Evolutionary conservation across 64 coral and sea anemone species (phyloP), one percentile per base, ranked within the genome.

Genomic region (Pocillopora verrucosa): DNA sequence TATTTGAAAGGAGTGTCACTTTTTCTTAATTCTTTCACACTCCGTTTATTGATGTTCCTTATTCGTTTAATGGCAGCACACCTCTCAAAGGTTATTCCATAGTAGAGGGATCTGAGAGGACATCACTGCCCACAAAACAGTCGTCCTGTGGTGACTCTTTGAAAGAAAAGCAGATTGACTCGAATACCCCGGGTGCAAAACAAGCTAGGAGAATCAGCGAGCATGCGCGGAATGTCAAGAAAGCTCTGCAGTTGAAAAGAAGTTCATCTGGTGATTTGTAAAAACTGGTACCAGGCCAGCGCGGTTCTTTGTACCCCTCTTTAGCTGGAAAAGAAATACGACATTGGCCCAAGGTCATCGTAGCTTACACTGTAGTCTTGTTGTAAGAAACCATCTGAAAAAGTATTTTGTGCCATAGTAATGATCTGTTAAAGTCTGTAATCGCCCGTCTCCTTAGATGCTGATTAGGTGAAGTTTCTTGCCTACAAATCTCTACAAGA

Each of bases 171-270:
- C 51, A 72, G 22, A 72, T 63, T 45, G 63, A 85, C 26, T 20
- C 67, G 25, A 70, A 70, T 24, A 30, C 67, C 67, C 20, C 67
- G 19, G 67, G 5, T 20, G 67, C 51, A 60, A 88, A n/a, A 37
- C 89, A 91, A 91, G 74, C 74, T 25, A 67, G 75, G 36, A 79
- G 90, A 62, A 92, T 92, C 83, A 78, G 79, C 26, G 90, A 92
- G 64, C 90, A 92, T 92, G 74, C 76, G 63, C 61, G 78, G 63
- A 67, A 87, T 35, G 90, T 92, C 20, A 92, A 92, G 74, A 77
- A 86, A 92, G 90, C 90, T 37, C 38, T 92, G 35, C 83, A 92
- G 76, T 16, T 92, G 36, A 77, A 86, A 70, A 25, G 64, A n/a
- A 85, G 64, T 15, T 85, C 82, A 72, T 85, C 82, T 16, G 16